phyloP scores from a whole-genome alignment of 2,888 invertebrate species.

The Acleris laterana region DNA sequence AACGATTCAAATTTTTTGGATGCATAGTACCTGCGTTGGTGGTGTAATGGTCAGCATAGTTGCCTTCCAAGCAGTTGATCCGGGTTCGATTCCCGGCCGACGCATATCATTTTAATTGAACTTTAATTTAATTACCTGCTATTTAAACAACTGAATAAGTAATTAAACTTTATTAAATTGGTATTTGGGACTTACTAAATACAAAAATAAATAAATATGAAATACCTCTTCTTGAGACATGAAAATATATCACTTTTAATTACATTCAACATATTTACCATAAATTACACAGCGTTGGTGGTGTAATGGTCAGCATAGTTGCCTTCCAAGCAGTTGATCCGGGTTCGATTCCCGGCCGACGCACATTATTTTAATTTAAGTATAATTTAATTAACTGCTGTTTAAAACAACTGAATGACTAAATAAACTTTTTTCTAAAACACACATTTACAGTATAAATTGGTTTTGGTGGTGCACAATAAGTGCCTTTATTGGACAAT shows the following conservation, averaged over 20 bases:
- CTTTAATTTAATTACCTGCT: too few species aligned
- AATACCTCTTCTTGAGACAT: too few species aligned
- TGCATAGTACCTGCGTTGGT: constrained; percentile 55
- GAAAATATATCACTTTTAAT: too few species aligned
- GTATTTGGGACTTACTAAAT: neutral
- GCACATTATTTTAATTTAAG: constrained; percentile 53
- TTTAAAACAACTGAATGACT: too few species aligned
- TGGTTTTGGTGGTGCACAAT: too few species aligned
- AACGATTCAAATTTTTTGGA: neutral
- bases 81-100: constrained; percentile 82
- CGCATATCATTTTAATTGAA: neutral
- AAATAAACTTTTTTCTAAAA: too few species aligned
- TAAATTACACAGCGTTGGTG: constrained; percentile 68
- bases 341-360: constrained; percentile 85
- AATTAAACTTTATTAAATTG: neutral
- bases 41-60: too few species aligned
- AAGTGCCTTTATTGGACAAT: too few species aligned
- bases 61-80: constrained; percentile 83
- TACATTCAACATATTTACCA: neutral
- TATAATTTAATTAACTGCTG: too few species aligned
- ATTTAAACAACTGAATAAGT: too few species aligned
- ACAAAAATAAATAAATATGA: too few species aligned
- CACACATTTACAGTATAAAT: too few species aligned
- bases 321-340: constrained; percentile 86
- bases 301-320: constrained; percentile 86